phyloP scores from a whole-genome alignment of 2,113 vertebrate genomes.

The Alligator mississippiensis region DNA sequence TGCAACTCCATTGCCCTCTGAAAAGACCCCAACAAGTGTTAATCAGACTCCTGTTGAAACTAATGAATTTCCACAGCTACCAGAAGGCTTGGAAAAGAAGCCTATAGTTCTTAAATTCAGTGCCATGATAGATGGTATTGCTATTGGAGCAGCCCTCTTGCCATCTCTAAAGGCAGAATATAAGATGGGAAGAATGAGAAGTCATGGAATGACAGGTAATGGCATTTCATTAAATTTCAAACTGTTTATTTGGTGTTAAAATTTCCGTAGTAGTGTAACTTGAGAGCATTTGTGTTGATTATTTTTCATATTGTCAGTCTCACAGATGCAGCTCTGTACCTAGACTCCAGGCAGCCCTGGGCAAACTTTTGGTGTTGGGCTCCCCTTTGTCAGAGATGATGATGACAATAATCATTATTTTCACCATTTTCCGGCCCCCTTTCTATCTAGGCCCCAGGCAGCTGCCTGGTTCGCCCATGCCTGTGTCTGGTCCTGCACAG shows the following conservation, averaged over 20 bases:
- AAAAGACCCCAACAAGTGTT: slow-evolving; percentile 91
- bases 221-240: not conserved
- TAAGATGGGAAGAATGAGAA: slow-evolving; percentile 97
- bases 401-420: too few relatives aligned
- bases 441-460: too few relatives aligned
- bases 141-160: slow-evolving; percentile 93
- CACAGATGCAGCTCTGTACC: too few relatives aligned
- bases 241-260: not conserved
- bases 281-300: not conserved
- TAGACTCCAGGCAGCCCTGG: too few relatives aligned
- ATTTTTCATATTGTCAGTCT: too few relatives aligned
- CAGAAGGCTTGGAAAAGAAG: slow-evolving; percentile 97
- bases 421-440: too few relatives aligned
- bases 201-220: slow-evolving; percentile 95
- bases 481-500: too few relatives aligned
- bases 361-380: too few relatives aligned
- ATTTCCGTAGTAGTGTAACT: not conserved
- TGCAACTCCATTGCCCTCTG: slow-evolving; percentile 89
- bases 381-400: too few relatives aligned
- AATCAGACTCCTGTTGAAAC: slow-evolving; percentile 96
- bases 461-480: too few relatives aligned
- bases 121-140: slow-evolving; percentile 96
- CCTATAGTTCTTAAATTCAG: slow-evolving; percentile 99
- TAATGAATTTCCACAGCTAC: slow-evolving; percentile 96
- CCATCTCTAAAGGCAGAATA: slow-evolving; percentile 97